Conservation (phyloP, 2,888 invertebrate genomes). For the Germaria angustata region DNA sequence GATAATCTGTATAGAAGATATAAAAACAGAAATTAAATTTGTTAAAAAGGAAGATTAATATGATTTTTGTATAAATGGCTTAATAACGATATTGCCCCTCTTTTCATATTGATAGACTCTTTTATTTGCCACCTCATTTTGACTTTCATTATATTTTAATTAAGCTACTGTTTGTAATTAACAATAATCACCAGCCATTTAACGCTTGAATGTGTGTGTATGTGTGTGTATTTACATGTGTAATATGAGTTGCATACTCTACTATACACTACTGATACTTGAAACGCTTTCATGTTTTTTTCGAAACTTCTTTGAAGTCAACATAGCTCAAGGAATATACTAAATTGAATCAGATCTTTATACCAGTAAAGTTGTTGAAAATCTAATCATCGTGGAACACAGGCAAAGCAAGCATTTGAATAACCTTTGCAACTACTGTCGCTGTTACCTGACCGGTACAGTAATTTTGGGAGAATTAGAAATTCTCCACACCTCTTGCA, state of each 20-base stretch:
- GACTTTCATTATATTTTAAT: constrained; percentile 25
- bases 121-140: background rate
- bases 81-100: constrained; percentile 29
- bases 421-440: too few species aligned
- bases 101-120: background rate
- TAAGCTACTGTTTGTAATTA: constrained; percentile 45
- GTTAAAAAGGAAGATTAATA: background rate
- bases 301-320: too few species aligned
- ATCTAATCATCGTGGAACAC: too few species aligned
- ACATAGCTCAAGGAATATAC: too few species aligned
- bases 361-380: too few species aligned
- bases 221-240: background rate
- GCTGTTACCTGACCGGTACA: too few species aligned
- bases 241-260: background rate
- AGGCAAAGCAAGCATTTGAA: too few species aligned
- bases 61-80: constrained; percentile 19
- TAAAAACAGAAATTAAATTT: background rate
- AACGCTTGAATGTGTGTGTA: background rate
- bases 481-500: too few species aligned
- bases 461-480: too few species aligned
- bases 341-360: too few species aligned
- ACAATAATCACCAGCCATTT: constrained; percentile 23
- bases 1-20: constrained; percentile 83
- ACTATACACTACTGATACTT: too few species aligned
- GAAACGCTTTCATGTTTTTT: too few species aligned